Conservation (phyloP, 2,888 invertebrate genomes). For the Eupsilia transversa region DNA sequence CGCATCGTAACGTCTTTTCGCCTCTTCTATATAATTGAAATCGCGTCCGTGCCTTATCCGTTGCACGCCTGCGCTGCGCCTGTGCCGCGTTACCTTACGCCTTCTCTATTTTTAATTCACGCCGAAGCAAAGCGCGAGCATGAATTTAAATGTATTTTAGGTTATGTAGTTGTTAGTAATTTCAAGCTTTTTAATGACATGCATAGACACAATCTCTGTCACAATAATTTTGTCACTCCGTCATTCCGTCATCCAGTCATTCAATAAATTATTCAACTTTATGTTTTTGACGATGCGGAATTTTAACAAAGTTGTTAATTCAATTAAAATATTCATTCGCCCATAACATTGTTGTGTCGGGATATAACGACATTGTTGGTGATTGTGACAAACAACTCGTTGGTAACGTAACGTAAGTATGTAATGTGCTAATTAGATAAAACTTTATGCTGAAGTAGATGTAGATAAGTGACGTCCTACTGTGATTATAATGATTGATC, state of each 20-base stretch:
- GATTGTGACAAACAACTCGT: slow-evolving; percentile 4
- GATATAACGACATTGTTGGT: slow-evolving; percentile 36
- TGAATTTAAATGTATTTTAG: too few relatives aligned
- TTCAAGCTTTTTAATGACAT: not conserved
- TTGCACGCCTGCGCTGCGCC: too few relatives aligned
- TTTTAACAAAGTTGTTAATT: slow-evolving; percentile 69
- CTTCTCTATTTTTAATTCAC: too few relatives aligned
- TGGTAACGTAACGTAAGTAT: not conserved
- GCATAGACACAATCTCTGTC: slow-evolving; percentile 16
- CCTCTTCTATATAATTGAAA: too few relatives aligned
- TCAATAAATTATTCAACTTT: slow-evolving; percentile 56
- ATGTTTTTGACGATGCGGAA: slow-evolving; percentile 61
- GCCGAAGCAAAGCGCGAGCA: too few relatives aligned
- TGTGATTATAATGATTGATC: not conserved
- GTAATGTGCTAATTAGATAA: slow-evolving; percentile 33
- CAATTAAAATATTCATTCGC: slow-evolving; percentile 65
- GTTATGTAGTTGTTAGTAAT: not conserved
- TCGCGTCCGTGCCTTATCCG: too few relatives aligned
- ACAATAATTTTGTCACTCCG: slow-evolving; percentile 19
- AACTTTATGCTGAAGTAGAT: slow-evolving; percentile 3
- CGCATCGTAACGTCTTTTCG: too few relatives aligned
- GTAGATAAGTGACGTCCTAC: not conserved
- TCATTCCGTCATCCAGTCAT: too few relatives aligned
- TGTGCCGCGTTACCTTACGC: too few relatives aligned
- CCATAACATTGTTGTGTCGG: slow-evolving; percentile 57